Evolutionary conservation across 2,888 invertebrate genomes (phyloP), one percentile per base, ranked within the genome.

Genomic region (Ophion obscuratus): DNA sequence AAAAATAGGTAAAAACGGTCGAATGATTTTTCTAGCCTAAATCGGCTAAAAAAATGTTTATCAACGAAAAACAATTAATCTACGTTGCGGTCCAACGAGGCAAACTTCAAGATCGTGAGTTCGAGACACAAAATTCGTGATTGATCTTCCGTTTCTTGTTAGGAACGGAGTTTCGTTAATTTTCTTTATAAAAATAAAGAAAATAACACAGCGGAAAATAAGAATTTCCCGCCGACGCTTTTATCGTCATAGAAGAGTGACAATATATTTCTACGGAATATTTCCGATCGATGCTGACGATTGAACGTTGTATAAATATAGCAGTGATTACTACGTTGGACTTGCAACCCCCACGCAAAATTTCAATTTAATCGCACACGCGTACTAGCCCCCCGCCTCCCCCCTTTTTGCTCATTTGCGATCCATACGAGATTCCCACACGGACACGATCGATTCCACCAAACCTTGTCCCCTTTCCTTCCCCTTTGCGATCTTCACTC

Each of bases 241-340:
- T 44, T 44, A 20, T 71, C 24, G 53, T 36, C 6, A 61, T 40
- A 9, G 9, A 47, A 20, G 31, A 67, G 40, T 44, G 27, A 36
- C 47, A 47, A 47, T 47, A 68, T 27, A 40, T 27, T 71, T 62
- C 4, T 53, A 71, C 47, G 53, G 53, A 64, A 71, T 80, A 64
- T 40, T 57, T 71, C 53, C 40, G 14, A 71, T 71, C 62, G 73
- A 77, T 66, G 57, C 59, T 81, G 81, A 47, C 53, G 81, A 70
- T 81, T 67, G 66, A 67, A 77, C 67, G 57, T 10, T 24, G 81
- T 76, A 77, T 84, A 84, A 84, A 84, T 84, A 81, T 81, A 81
- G 81, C 74, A 77, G 78, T 81, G 81, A 85, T 85, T 73, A 81
- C 81, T 36, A 20, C 68, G 62, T 61, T 68, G 78, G 59, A 67